These are phyloP conservation scores for Drosophila azteca DNA, from an alignment of 1,140 invertebrate species.

Conservation along the genomic window DNA sequence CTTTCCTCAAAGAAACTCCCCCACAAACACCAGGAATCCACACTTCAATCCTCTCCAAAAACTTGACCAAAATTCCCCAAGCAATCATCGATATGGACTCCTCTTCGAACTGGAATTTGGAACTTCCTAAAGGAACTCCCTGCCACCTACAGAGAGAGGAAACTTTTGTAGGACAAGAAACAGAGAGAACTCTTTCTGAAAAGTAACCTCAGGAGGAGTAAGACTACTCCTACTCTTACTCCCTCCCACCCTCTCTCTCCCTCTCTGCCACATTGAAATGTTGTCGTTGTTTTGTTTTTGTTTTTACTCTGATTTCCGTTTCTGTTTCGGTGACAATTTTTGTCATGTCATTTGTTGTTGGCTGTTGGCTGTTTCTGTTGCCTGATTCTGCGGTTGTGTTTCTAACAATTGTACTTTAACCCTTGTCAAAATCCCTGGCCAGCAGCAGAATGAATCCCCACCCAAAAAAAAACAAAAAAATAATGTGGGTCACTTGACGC, in stretches of 20 bases:
- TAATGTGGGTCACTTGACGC: conserved; percentile 53
- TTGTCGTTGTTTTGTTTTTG: conserved; percentile 20
- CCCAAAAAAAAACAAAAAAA: conserved; percentile 49
- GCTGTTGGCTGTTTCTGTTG: conserved; percentile 12
- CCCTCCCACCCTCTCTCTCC: too few relatives aligned
- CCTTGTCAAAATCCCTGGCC: conserved; percentile 25
- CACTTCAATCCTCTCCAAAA: too few relatives aligned
- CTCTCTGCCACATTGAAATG: background rate
- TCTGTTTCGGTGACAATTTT: conserved; percentile 31
- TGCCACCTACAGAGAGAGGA: background rate
- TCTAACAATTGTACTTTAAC: conserved; percentile 42
- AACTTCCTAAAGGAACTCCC: too few relatives aligned
- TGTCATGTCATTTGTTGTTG: conserved; percentile 33
- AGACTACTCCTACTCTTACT: too few relatives aligned
- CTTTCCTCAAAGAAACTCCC: too few relatives aligned
- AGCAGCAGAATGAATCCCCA: conserved; percentile 14
- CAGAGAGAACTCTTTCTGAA: too few relatives aligned
- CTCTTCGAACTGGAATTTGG: too few relatives aligned
- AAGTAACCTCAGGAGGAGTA: too few relatives aligned
- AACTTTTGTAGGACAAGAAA: conserved; percentile 19
- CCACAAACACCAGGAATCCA: too few relatives aligned
- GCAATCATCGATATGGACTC: conserved; percentile 27
- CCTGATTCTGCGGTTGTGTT: conserved; percentile 38
- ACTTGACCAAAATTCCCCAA: conserved; percentile 14
- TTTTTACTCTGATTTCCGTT: conserved; percentile 14